These are phyloP conservation scores for Phalanger gymnotis DNA, from an alignment of 2,797 vertebrate species.

Conservation along the genomic window DNA sequence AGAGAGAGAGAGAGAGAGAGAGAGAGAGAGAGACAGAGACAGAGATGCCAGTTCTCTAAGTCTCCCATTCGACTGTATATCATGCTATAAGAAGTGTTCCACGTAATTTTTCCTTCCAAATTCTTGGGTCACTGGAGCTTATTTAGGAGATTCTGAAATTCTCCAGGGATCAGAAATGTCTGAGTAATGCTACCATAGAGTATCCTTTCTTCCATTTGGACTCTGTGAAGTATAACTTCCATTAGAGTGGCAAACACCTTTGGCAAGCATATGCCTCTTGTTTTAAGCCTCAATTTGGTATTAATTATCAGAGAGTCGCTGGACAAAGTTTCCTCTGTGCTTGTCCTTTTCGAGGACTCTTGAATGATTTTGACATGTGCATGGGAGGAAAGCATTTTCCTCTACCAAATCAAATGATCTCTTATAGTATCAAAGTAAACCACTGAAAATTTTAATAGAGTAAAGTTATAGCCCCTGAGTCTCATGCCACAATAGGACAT, in stretches of 20 bases:
- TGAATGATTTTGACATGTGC: background rate
- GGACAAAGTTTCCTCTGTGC: background rate
- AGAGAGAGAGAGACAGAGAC: background rate
- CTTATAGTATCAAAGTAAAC: background rate
- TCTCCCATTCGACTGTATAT: background rate
- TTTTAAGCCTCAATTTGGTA: background rate
- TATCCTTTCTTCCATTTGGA: background rate
- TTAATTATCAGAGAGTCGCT: background rate
- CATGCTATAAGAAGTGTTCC: background rate
- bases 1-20: no score
- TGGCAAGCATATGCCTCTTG: background rate
- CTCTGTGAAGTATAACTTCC: background rate
- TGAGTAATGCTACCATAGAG: background rate
- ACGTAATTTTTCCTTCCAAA: background rate
- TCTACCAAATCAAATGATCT: background rate
- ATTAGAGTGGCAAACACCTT: background rate
- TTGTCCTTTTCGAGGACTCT: background rate
- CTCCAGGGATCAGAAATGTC: background rate
- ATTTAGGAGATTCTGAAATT: background rate
- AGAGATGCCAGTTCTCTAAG: background rate
- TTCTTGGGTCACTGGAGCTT: background rate
- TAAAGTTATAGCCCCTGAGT: background rate
- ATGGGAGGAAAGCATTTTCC: background rate
- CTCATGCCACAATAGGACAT: background rate
- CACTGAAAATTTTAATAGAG: background rate